Evolutionary conservation across 2,797 vertebrate species (phyloP).

Genomic region (Amazona ochrocephala): DNA sequence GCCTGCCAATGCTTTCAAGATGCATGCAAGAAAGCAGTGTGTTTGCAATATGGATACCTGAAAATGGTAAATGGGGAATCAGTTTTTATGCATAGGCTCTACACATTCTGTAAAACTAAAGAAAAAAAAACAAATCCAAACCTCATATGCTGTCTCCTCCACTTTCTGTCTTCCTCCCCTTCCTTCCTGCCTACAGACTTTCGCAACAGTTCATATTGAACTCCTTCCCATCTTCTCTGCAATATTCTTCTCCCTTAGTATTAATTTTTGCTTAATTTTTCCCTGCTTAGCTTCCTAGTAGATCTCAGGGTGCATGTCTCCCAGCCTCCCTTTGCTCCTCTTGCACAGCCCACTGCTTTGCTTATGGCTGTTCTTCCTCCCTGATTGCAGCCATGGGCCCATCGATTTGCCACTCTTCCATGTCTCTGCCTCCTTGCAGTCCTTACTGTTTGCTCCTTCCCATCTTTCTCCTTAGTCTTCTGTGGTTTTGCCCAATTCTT

Average conservation of each 20-base stretch:
- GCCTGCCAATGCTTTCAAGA: not conserved
- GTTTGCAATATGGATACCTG: not conserved
- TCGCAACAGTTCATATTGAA: not conserved
- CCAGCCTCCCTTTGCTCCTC: not conserved
- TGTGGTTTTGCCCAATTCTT: not conserved
- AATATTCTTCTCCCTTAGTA: not conserved
- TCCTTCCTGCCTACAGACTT: not conserved
- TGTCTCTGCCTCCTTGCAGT: not conserved
- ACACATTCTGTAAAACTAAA: not conserved
- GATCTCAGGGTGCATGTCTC: rapidly evolving
- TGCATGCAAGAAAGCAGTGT: not conserved
- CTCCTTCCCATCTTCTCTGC: not conserved
- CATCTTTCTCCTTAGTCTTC: not conserved
- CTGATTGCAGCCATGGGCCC: not conserved
- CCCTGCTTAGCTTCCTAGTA: not conserved
- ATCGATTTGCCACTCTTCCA: not conserved
- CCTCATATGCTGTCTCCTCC: not conserved
- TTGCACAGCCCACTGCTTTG: not conserved
- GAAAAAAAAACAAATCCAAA: not conserved
- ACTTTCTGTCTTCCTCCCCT: not conserved
- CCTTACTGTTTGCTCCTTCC: not conserved
- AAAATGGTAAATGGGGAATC: not conserved
- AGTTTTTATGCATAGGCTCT: not conserved
- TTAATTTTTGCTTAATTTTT: not conserved
- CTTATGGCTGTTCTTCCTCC: not conserved